Base-by-base conservation (phyloP, 1,140 invertebrate genomes). In the Bombus pyrosoma region DNA sequence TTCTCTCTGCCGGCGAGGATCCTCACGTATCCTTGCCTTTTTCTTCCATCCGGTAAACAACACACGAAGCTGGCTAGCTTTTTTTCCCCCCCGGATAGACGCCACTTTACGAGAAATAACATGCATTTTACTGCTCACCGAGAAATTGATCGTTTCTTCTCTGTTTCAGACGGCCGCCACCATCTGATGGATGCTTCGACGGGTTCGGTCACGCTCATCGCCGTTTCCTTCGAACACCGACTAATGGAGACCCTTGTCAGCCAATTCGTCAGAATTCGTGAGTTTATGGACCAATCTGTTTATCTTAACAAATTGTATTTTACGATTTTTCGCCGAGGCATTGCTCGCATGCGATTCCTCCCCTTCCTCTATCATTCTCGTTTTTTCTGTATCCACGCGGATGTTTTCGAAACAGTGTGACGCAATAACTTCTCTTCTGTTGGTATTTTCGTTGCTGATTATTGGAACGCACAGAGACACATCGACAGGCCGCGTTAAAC, bases 91-190 rank as follows among this genome's bases (percentile, higher is more conserved):
- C 9, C n/a, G 47, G 53, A 83, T 76, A 64, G 47, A 53, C 66
- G 62, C 64, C 66, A 71, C 78, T 89, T 89, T 84, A 69, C 82
- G 73, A 73, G 73, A 89, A 75, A 89, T 86, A 86, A 83, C 85
- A 47, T 68, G 85, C 43, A 89, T 77, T 84, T 89, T 72, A 82
- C 72, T 43, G 76, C 64, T 89, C 84, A n/a, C 64, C 69, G 64
- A 73, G 74, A 39, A 86, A 86, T 68, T 66, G 57, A 81, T 53
- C 68, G 69, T 72, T 79, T 32, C 18, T 57, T 37, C 77, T 76
- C 43, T 62, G 82, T 59, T 62, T n/a, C 64, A 81, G 68, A 57
- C 34, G 43, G 74, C 34, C 28, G 9, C 15, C 22, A 41, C 72
- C 53, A 77, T 62, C 64, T 69, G 82, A 84, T 84, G 75, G 76